phyloP scores from a whole-genome alignment of 2,797 vertebrate species.

The Poeciliopsis gracilis region DNA sequence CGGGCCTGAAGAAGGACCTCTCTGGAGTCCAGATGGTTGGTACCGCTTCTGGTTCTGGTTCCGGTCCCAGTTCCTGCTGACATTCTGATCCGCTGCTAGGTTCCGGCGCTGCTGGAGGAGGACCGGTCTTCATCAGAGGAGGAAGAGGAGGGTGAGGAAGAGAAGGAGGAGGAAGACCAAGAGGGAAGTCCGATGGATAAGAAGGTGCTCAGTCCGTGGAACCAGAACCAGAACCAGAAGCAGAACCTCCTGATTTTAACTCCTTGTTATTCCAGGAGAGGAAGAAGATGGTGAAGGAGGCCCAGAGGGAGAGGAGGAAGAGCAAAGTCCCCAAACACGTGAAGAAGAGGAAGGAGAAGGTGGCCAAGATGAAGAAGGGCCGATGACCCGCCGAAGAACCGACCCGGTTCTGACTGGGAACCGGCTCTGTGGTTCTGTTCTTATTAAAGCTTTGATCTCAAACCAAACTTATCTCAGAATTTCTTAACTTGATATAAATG shows the following conservation, averaged over 20 bases:
- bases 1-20: slow-evolving; percentile 92
- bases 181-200: slow-evolving; percentile 79
- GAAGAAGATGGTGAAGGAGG: slow-evolving; percentile 91
- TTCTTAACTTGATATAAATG: neutral
- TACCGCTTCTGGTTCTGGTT: neutral
- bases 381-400: slow-evolving; percentile 58
- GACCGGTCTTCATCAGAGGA: slow-evolving; percentile 24
- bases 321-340: slow-evolving; percentile 92
- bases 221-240: too few species aligned
- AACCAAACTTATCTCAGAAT: neutral
- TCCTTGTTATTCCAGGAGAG: slow-evolving; percentile 83
- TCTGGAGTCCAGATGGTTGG: slow-evolving; percentile 91
- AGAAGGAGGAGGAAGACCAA: slow-evolving; percentile 56
- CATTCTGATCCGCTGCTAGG: slow-evolving; percentile 44
- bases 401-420: neutral
- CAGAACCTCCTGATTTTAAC: neutral
- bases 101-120: slow-evolving; percentile 89
- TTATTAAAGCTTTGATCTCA: neutral
- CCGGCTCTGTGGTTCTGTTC: neutral
- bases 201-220: slow-evolving; percentile 77
- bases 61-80: too few species aligned
- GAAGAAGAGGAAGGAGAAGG: slow-evolving; percentile 94
- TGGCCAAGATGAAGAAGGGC: slow-evolving; percentile 90
- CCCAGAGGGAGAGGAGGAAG: slow-evolving; percentile 93
- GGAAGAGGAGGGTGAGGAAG: slow-evolving; percentile 54